Evolutionary conservation across 2,888 invertebrate genomes (phyloP), one percentile per base, ranked within the genome.

Genomic region (Drosophila stalkeri): DNA sequence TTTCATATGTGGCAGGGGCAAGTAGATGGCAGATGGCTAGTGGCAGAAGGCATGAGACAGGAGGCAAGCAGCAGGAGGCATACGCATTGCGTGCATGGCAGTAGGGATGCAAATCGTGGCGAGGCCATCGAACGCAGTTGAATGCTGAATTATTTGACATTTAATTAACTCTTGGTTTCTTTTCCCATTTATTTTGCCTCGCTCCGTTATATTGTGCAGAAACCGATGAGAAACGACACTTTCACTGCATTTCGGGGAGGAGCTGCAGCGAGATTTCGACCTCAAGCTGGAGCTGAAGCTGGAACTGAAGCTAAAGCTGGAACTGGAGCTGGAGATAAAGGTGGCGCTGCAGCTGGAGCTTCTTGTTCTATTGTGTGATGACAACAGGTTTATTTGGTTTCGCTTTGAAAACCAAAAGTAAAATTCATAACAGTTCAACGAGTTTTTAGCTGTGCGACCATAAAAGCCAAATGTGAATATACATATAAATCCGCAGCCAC

Each of bases 61-160:
- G n/a, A 14, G 61, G 52, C 14, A 20, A 39, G 57, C 41, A 62
- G 63, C 46, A 39, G 46, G 37, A 33, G 31, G 54, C 60, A 44
- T 3, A 80, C 80, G 79, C 86, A 82, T 72, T 85, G 89, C 89
- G 84, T 84, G 74, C 68, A 44, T 52, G 31, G 56, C 46, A 37
- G 54, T 72, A 83, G 81, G 86, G 83, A 76, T 86, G 85, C 72
- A 74, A 74, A 74, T 75, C 73, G 72, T 68, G 56, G 12, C 64
- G 61, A 62, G 66, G 72, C 75, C 66, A 59, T 57, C 57, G 69
- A 39, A 65, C 51, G 54, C 18, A 35, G 56, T 66, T 55, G 77
- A 75, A 73, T 81, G 73, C 70, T 84, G 75, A 87, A 83, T 87
- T 89, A 87, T 87, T 87, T 87, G 86, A 89, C 86, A 81, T 85